Evolutionary conservation across 2,888 invertebrate genomes (phyloP).

Genomic region (Macaria liturata): DNA sequence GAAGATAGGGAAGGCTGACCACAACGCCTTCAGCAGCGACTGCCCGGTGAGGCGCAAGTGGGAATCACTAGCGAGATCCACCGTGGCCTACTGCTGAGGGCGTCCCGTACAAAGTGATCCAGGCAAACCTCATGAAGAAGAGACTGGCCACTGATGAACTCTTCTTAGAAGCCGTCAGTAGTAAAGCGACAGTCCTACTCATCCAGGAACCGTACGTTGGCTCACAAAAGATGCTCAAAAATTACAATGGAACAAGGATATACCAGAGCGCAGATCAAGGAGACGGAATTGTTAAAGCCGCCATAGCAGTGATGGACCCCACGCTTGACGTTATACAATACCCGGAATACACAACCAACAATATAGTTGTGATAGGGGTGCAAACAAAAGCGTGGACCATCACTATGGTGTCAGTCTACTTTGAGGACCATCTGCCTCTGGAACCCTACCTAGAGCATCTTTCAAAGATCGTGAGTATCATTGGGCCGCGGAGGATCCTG

Average conservation of each 20-base stretch:
- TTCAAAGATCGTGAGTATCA: no score
- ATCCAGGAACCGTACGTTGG: no score
- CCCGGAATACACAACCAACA: no score
- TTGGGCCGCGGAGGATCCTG: no score
- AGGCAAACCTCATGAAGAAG: conserved; percentile 15
- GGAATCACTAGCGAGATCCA: conserved; percentile 21
- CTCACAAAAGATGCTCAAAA: conserved; percentile 11
- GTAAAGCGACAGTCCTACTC: conserved; percentile 1
- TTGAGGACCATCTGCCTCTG: no score
- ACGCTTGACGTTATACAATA: conserved; percentile 10
- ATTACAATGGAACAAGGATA: neutral
- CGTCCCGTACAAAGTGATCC: neutral
- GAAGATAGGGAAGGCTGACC: neutral
- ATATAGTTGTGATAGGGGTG: no score
- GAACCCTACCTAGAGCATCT: no score
- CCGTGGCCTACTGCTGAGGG: conserved; percentile 25
- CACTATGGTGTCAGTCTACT: no score
- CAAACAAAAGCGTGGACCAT: no score
- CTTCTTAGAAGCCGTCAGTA: no score
- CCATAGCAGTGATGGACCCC: conserved; percentile 6
- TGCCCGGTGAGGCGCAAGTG: conserved; percentile 10
- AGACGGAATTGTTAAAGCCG: conserved; percentile 15
- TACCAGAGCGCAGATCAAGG: neutral
- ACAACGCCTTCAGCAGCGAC: conserved; percentile 3
- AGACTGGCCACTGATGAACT: neutral